Conservation (phyloP, 2,888 invertebrate genomes). For the Troilus luridus region DNA sequence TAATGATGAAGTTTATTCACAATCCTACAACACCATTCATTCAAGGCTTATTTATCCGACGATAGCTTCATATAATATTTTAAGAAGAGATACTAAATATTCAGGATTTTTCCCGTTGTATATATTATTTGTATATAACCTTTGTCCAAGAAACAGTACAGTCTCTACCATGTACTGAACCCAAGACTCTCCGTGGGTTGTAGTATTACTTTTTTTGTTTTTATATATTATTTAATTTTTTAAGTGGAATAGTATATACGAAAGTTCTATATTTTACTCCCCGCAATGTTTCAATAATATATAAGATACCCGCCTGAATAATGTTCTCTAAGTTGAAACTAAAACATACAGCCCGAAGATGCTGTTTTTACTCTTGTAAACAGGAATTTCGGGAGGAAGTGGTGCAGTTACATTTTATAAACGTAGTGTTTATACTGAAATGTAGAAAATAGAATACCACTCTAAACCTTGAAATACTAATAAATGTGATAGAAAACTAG, state of each 20-base stretch:
- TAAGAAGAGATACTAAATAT: too few relatives aligned
- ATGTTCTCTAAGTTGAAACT: neutral
- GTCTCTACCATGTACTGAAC: too few relatives aligned
- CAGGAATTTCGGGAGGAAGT: conserved; percentile 17
- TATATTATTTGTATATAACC: too few relatives aligned
- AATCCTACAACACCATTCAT: too few relatives aligned
- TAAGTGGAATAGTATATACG: neutral
- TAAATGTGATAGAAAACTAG: neutral
- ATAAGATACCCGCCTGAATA: neutral
- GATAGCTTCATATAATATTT: too few relatives aligned
- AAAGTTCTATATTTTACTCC: neutral
- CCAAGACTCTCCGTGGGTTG: too few relatives aligned
- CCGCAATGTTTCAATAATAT: neutral
- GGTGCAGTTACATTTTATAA: conserved; percentile 37
- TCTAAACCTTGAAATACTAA: neutral
- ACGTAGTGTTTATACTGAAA: neutral
- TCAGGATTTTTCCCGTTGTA: too few relatives aligned
- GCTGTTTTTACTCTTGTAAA: conserved; percentile 3
- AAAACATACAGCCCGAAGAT: neutral
- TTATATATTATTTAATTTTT: neutral
- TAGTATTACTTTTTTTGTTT: too few relatives aligned
- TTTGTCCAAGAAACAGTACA: too few relatives aligned
- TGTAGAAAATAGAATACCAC: conserved; percentile 25
- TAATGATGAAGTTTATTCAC: too few relatives aligned
- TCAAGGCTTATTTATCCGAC: too few relatives aligned